Evolutionary conservation across 2,113 vertebrate genomes (phyloP).

Genomic region (Panthera tigris): DNA sequence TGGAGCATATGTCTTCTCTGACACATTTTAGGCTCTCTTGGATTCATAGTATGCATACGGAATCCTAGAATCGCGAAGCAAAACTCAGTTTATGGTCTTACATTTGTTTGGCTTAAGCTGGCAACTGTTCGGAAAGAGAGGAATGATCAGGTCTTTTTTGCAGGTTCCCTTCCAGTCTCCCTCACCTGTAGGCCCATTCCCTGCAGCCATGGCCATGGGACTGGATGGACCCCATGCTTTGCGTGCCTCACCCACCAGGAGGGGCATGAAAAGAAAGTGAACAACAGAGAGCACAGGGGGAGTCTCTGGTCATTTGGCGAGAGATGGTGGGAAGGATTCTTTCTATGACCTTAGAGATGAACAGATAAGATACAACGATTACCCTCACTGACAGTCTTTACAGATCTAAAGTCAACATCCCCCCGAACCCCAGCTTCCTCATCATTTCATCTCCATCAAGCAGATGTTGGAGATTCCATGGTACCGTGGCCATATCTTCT

Average conservation of each 20-base stretch:
- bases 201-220: neutral
- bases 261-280: neutral
- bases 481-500: neutral
- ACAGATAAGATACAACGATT: neutral
- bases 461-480: neutral
- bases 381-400: neutral
- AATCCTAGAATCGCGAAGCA: conserved; percentile 2
- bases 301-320: neutral
- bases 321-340: neutral
- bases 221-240: neutral
- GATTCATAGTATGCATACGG: neutral
- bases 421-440: neutral
- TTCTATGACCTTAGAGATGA: conserved; percentile 12
- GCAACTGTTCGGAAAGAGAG: neutral
- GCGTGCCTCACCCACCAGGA: neutral
- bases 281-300: neutral
- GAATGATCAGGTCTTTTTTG: neutral
- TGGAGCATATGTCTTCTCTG: conserved; percentile 39
- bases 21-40: conserved; percentile 37
- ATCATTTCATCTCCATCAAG: neutral
- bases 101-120: conserved; percentile 18
- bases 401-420: neutral
- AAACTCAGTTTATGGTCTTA: conserved; percentile 24
- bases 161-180: neutral
- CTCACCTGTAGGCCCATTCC: neutral